These are phyloP conservation scores for Microtus pennsylvanicus DNA, from an alignment of 2,113 vertebrate species.

Conservation along the genomic window DNA sequence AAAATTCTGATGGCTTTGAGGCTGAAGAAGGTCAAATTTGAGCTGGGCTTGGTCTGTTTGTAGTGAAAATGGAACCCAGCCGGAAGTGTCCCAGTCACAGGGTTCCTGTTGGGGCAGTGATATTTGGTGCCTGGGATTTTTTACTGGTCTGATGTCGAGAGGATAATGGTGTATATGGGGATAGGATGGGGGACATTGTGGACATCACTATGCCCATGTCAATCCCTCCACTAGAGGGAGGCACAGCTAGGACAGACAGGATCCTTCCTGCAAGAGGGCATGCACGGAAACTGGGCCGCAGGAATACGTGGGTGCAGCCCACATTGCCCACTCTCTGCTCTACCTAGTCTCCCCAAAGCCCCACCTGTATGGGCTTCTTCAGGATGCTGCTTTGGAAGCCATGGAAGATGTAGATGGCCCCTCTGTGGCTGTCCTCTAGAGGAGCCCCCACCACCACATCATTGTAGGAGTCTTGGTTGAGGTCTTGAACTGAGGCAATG, in stretches of 20 bases:
- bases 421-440: constrained; percentile 93
- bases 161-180: not conserved
- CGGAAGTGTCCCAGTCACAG: not conserved
- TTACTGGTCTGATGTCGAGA: not conserved
- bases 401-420: constrained; percentile 95
- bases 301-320: accelerated
- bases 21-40: not conserved
- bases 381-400: constrained; percentile 89
- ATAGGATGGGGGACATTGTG: not conserved
- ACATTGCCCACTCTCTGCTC: not conserved
- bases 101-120: accelerated
- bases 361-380: constrained; percentile 95
- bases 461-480: constrained; percentile 95
- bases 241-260: not conserved
- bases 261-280: not conserved
- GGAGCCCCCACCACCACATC: constrained; percentile 96
- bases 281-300: not conserved
- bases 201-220: not conserved
- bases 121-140: not conserved
- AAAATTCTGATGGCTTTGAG: not conserved
- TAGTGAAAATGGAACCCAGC: not conserved
- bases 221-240: not conserved
- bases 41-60: not conserved
- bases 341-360: accelerated
- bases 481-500: constrained; percentile 92